Evolutionary conservation across 2,113 vertebrate genomes (phyloP).

Genomic region (Semnornis frantzii): DNA sequence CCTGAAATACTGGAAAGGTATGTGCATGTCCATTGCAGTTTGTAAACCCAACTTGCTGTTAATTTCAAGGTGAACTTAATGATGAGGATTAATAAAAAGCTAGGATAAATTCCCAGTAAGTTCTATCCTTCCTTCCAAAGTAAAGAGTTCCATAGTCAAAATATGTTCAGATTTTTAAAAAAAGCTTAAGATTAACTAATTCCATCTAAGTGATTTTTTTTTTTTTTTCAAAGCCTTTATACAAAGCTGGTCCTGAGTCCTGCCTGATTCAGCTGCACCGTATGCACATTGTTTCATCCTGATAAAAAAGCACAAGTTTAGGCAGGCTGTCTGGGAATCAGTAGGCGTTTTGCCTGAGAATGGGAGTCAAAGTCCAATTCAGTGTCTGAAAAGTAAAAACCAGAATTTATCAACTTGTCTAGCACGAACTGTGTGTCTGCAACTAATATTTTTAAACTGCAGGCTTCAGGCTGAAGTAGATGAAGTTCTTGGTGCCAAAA

Average conservation of each 20-base stretch:
- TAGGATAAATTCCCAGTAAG: background rate
- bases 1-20: constrained; percentile 88
- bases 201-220: background rate
- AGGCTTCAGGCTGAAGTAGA: constrained; percentile 87
- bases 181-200: background rate
- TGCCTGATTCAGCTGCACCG: background rate
- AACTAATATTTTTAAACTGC: background rate
- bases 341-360: background rate
- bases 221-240: background rate
- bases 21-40: fast-evolving
- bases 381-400: background rate
- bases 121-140: background rate
- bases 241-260: background rate
- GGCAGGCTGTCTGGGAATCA: background rate
- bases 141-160: background rate
- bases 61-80: background rate
- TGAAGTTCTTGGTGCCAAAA: constrained; percentile 88
- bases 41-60: background rate
- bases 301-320: background rate
- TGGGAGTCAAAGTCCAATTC: background rate
- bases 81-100: background rate
- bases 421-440: background rate
- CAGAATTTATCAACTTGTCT: background rate
- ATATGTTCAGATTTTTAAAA: background rate
- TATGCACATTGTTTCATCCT: background rate